These are phyloP conservation scores for Campylorhamphus procurvoides DNA, from an alignment of 2,113 vertebrate species.

Conservation along the genomic window DNA sequence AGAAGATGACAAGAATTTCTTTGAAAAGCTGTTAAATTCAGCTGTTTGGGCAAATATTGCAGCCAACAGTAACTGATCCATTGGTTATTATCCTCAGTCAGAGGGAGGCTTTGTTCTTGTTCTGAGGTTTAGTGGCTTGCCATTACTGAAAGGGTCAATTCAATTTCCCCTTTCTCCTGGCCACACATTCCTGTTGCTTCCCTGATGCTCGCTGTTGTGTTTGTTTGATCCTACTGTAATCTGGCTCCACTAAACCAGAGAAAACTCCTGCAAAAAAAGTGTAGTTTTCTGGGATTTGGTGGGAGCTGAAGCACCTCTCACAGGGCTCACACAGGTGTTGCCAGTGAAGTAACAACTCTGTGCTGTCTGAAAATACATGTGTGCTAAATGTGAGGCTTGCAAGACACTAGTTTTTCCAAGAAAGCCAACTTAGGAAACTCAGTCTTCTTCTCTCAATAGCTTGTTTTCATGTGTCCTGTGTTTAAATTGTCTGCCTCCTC, in stretches of 20 bases:
- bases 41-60: background rate
- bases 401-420: background rate
- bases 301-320: background rate
- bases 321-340: rapidly evolving
- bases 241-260: background rate
- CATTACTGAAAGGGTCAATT: background rate
- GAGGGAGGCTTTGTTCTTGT: background rate
- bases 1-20: background rate
- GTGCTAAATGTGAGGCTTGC: background rate
- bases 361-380: background rate
- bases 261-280: background rate
- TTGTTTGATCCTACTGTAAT: background rate
- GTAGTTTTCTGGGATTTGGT: background rate
- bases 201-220: background rate
- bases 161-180: background rate
- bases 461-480: background rate
- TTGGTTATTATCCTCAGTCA: background rate
- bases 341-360: background rate
- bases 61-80: background rate
- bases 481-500: background rate
- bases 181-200: background rate
- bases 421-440: background rate
- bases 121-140: background rate
- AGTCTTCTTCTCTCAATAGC: background rate
- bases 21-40: background rate